Base-by-base conservation (phyloP, 1,140 invertebrate genomes). In the Drosophila albomicans region DNA sequence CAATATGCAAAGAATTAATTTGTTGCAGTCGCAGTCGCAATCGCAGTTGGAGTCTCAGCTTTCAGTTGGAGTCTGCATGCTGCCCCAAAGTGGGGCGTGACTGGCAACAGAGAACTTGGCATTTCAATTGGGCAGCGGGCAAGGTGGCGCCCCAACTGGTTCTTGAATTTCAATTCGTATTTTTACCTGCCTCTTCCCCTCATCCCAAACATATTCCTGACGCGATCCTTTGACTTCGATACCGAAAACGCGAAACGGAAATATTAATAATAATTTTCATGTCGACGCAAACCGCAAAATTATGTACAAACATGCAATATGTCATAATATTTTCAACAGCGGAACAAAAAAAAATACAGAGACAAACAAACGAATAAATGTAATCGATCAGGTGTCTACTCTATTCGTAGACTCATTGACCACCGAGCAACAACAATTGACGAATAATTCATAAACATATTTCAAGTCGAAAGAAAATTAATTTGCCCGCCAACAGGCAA, bases 1-100 rank as follows among this genome's bases (percentile, higher is more conserved):
- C 88, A 91, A 91, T 91, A 91, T 91, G 88, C 88, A 91, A 91
- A 91, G 82, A 91, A 91, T 91, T 91, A 91, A 91, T 91, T 91
- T 88, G 35, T 28, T 51, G 62, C 30, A 56, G 52, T 8, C 52
- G 35, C 13, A 10, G 3, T 10, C 8, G 2, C n/a, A 25, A 2
- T 16, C 28, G 5, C 4, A 51, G 48, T 25, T 32, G 7, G 7
- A 32, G 30, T 25, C 11, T 28, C 46, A 20, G 46, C 20, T 20
- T 48, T 48, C 15, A 48, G 15, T 48, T 11, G 3, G 45, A 32
- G 13, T 46, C 45, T 54, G 32, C 30, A 10, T 10, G 32, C 28
- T 43, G 41, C 57, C 62, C 25, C 38, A 51, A 52, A 20, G 51
- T 54, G 41, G 61, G 72, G 80, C 80, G 84, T 89, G 84, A 56